These are phyloP conservation scores for Corythornis cristatus DNA, from an alignment of 2,113 vertebrate genomes.

Conservation along the genomic window DNA sequence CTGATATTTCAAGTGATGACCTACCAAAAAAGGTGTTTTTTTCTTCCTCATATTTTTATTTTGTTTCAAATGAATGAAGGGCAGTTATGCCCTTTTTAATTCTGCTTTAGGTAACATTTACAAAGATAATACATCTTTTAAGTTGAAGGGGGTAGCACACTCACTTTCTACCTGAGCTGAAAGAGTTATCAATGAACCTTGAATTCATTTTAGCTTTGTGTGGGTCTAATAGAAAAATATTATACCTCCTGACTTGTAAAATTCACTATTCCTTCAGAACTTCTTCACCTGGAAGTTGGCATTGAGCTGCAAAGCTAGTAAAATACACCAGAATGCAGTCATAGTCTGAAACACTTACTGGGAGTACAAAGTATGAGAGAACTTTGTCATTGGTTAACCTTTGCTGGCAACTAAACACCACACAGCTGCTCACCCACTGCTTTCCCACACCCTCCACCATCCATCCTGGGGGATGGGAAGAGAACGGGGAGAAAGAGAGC, in stretches of 20 bases:
- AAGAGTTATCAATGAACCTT: neutral
- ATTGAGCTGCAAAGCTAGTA: neutral
- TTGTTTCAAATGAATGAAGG: neutral
- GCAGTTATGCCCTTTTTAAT: neutral
- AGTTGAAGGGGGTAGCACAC: neutral
- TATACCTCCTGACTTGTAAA: neutral
- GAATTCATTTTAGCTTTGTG: neutral
- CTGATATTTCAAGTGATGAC: neutral
- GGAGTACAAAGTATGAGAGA: neutral
- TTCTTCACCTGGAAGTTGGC: neutral
- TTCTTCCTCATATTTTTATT: neutral
- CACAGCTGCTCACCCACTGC: too few relatives aligned
- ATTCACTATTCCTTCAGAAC: neutral
- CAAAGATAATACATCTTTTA: neutral
- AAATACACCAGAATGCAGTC: neutral
- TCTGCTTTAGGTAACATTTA: neutral
- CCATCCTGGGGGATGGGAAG: too few relatives aligned
- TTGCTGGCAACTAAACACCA: too few relatives aligned
- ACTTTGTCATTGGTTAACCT: neutral
- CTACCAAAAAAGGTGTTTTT: neutral
- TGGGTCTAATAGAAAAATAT: neutral
- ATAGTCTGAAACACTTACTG: neutral
- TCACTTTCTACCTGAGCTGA: neutral
- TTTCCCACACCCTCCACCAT: too few relatives aligned
- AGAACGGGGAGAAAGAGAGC: too few relatives aligned